These are phyloP conservation scores for Palaemon carinicauda DNA, from an alignment of 1,140 invertebrate genomes.

Conservation along the genomic window DNA sequence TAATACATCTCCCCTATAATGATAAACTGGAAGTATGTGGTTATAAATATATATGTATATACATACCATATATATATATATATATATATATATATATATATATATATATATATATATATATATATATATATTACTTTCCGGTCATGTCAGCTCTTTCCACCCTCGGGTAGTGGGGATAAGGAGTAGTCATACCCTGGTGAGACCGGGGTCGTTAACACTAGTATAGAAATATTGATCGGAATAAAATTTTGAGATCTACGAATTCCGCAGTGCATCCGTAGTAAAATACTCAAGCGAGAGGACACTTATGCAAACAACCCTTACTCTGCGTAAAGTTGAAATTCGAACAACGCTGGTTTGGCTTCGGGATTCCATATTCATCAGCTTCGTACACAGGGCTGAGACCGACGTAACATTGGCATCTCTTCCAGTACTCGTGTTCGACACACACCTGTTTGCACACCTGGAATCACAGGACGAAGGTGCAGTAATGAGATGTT, in stretches of 20 bases:
- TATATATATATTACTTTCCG: too few relatives aligned
- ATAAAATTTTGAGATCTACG: neutral
- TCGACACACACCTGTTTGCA: slow-evolving; percentile 27
- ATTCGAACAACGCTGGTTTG: neutral
- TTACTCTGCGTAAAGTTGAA: slow-evolving; percentile 17
- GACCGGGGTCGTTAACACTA: too few relatives aligned
- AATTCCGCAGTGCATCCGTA: neutral
- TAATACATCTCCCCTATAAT: too few relatives aligned
- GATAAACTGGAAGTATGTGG: too few relatives aligned
- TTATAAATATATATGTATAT: too few relatives aligned
- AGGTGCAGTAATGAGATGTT: neutral
- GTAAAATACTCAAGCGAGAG: neutral
- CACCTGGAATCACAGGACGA: neutral
- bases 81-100: too few relatives aligned
- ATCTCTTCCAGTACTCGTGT: neutral
- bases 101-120: too few relatives aligned
- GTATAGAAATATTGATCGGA: neutral
- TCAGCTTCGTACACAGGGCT: neutral
- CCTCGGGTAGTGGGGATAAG: too few relatives aligned
- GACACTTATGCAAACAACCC: neutral
- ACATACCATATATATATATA: too few relatives aligned
- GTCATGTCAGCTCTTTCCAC: too few relatives aligned
- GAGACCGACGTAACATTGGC: neutral
- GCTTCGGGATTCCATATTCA: neutral
- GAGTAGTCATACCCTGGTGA: too few relatives aligned